Base-by-base conservation (phyloP, 2,797 vertebrate species). In the Triplophysa bombifrons region DNA sequence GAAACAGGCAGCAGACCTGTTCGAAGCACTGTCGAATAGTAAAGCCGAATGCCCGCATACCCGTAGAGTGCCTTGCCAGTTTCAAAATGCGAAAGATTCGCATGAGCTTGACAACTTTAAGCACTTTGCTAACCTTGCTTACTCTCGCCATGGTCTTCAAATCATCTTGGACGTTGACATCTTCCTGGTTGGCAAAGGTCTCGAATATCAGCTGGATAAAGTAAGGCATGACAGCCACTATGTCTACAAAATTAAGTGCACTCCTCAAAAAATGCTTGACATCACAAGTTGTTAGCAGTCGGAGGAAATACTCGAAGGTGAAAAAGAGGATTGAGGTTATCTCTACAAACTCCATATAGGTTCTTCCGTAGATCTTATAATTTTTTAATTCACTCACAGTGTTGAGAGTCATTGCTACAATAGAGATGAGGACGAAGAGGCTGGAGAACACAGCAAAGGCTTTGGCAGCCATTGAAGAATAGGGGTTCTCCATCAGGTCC, bases 81-180 rank as follows among this genome's bases (percentile, higher is more conserved):
- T 97, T 97, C 82, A 98, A 90, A 86, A 98, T 96, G 30, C 96
- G 93, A 86, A 98, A 97, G 88, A 97, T 97, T 30, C 96, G 93
- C 96, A 97, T 96, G 75, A 97, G 86, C 80, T 96, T 95, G 80
- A 97, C 91, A 3, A 97, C 92, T 88, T 96, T 96, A 65, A 97
- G 94, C 60, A 98, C 93, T 80, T 97, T 97, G 85, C 96, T 96
- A 87, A 97, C 88, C 87, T 98, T 97, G 80, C 96, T 96, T 78
- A 98, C 94, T 9, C 93, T 93, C 22, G 94, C 88, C 94, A 98
- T 92, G 72, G 94, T 88, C 85, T 96, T 96, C 80, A 97, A 84
- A 78, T 98, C 96, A 69, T 95, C 94, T 9, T 96, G 91, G 63
- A 93, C 93, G 0, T 84, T 85, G 4, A 88, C 0, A 0, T 83